These are phyloP conservation scores for Thaumatotibia leucotreta DNA, from an alignment of 1,140 invertebrate species.

Conservation along the genomic window DNA sequence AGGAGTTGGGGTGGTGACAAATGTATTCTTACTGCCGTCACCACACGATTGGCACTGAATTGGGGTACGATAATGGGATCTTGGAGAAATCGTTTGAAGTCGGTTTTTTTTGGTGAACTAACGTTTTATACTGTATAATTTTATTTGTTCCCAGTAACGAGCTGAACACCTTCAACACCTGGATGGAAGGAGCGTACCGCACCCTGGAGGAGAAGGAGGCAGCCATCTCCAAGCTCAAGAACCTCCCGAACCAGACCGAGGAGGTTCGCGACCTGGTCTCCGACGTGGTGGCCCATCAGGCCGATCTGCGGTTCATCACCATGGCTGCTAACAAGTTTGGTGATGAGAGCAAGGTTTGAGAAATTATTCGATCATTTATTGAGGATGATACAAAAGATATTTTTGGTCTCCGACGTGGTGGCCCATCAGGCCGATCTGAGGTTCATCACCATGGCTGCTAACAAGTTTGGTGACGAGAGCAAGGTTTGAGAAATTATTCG, in stretches of 20 bases:
- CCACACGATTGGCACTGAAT: no score
- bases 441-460: no score
- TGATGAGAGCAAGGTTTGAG: conserved; percentile 89
- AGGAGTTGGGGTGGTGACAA: no score
- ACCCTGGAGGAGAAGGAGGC: conserved; percentile 91
- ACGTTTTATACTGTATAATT: no score
- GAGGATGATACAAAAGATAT: no score
- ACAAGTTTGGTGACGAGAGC: no score
- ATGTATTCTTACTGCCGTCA: no score
- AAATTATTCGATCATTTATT: not conserved
- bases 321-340: conserved; percentile 97
- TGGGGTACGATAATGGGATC: no score
- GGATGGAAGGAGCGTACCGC: conserved; percentile 89
- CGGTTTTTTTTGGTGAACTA: no score
- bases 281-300: conserved; percentile 96
- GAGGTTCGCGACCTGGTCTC: conserved; percentile 91
- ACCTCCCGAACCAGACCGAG: conserved; percentile 83
- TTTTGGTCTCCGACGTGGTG: not conserved
- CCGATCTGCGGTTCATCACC: conserved; percentile 94
- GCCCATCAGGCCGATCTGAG: no score
- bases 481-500: no score
- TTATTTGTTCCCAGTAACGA: conserved; percentile 78
- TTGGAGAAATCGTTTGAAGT: no score
- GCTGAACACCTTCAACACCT: conserved; percentile 87
- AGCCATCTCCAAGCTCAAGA: conserved; percentile 87